Evolutionary conservation across 1,140 invertebrate species (phyloP), one percentile per base, ranked within the genome.

Genomic region (Adoxophyes honmai): DNA sequence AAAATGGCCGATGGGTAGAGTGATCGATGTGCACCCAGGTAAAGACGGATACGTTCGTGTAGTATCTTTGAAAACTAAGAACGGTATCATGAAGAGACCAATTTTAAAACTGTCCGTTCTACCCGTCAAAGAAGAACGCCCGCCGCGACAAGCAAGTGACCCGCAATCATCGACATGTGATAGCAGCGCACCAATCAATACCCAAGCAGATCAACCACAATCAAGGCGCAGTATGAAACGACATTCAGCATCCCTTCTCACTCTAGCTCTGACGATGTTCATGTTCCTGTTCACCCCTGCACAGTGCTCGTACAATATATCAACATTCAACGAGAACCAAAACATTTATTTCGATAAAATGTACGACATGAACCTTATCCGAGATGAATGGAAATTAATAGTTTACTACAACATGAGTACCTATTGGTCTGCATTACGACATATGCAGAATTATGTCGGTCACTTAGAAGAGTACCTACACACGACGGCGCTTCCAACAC

Each of bases 1-100:
- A 13, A 59, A 62, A 35, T 86, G 83, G 80, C 21, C 38, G 1
- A 15, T 85, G 15, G 81, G 62, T 6, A 52, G 70, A 15, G 63
- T 85, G 0, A 53, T 60, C 15, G 60, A 73, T 38, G 55, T 68
- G 6, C 58, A 67, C 56, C 64, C 64, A 6, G 75, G 77, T 7
- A 48, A 73, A 55, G 81, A 85, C 56, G 69, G 69, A 6, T 35
- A 68, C 14, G 71, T 82, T 0, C 42, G 82, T 35, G 69, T 71
- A n/a, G 80, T 72, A 0, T 66, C 59, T 11, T 15, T 86, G 2
- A 66, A 70, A 65, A 80, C 77, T 10, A 21, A 37, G 34, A 28
- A 13, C 33, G 13, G 35, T 8, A 21, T 9, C 36, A 44, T 55
- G 15, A 52, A 54, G 13, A 11, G 57, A 18, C 56, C 66, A 15